phyloP scores from a whole-genome alignment of 2,113 vertebrate genomes.

The Egretta garzetta region DNA sequence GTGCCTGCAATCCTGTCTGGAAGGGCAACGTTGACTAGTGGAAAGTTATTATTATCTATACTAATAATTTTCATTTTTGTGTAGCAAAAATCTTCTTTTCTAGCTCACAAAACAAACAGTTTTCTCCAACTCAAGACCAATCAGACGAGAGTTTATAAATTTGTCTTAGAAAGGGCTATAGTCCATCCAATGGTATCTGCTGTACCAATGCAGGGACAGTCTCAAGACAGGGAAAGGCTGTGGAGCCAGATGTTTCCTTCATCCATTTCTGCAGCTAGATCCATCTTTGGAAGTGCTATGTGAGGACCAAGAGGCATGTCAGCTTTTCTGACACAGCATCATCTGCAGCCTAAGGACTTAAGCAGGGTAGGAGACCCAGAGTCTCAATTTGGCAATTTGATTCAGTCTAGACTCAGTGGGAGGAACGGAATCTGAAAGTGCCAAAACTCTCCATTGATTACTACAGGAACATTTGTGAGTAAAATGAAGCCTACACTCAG shows the following conservation, averaged over 20 bases:
- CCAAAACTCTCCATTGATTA: background rate
- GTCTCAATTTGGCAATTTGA: background rate
- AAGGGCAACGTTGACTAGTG: background rate
- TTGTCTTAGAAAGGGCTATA: background rate
- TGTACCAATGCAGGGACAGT: background rate
- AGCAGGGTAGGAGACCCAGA: background rate
- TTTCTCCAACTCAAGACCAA: background rate
- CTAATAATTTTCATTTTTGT: background rate
- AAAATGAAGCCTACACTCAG: background rate
- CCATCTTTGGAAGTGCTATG: background rate
- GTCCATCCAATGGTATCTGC: background rate
- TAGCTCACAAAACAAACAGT: background rate
- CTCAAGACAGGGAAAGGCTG: background rate
- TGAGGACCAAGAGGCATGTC: background rate
- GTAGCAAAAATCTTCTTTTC: background rate
- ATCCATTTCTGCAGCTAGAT: background rate
- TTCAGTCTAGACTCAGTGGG: background rate
- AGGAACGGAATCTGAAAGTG: background rate
- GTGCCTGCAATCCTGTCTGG: background rate
- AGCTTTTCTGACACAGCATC: background rate
- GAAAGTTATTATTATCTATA: background rate
- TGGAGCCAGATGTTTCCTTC: background rate
- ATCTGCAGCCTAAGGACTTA: background rate
- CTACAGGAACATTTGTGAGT: background rate
- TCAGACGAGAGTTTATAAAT: background rate